These are phyloP conservation scores for Chaetodon trifasciatus DNA, from an alignment of 2,797 vertebrate species.

Conservation along the genomic window DNA sequence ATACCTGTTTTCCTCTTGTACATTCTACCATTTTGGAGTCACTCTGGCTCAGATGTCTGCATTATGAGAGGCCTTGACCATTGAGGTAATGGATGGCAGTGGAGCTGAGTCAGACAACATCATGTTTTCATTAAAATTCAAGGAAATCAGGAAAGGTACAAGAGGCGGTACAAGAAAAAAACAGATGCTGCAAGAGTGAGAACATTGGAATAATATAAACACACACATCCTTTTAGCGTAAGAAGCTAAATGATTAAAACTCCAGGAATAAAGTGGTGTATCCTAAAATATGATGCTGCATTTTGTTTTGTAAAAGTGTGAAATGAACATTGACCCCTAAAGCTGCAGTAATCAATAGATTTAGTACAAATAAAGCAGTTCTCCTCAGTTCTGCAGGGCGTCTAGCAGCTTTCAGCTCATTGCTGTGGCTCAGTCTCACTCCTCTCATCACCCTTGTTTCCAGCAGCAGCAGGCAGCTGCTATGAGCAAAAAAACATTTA, in stretches of 20 bases:
- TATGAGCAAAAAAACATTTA: background rate
- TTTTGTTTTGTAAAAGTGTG: background rate
- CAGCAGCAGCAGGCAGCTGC: background rate
- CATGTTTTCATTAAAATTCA: slow-evolving; percentile 54
- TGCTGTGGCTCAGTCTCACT: background rate
- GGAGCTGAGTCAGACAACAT: slow-evolving; percentile 51
- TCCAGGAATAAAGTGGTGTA: too few species aligned
- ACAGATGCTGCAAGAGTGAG: slow-evolving; percentile 2
- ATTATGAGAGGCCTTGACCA: slow-evolving; percentile 27
- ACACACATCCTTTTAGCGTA: background rate
- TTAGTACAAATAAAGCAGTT: background rate
- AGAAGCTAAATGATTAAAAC: background rate
- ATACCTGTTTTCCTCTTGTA: background rate
- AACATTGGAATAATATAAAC: background rate
- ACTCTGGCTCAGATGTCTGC: slow-evolving; percentile 8
- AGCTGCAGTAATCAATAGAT: background rate
- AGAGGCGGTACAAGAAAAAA: slow-evolving; percentile 22
- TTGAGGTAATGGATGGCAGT: slow-evolving; percentile 30
- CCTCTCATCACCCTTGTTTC: background rate
- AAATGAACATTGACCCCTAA: background rate
- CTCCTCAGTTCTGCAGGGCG: background rate
- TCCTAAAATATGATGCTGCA: background rate
- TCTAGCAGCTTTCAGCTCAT: background rate
- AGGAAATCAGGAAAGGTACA: slow-evolving; percentile 45
- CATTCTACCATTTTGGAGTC: background rate